Evolutionary conservation across 2,113 vertebrate genomes (phyloP).

Genomic region (Tychaedon coryphoeus): DNA sequence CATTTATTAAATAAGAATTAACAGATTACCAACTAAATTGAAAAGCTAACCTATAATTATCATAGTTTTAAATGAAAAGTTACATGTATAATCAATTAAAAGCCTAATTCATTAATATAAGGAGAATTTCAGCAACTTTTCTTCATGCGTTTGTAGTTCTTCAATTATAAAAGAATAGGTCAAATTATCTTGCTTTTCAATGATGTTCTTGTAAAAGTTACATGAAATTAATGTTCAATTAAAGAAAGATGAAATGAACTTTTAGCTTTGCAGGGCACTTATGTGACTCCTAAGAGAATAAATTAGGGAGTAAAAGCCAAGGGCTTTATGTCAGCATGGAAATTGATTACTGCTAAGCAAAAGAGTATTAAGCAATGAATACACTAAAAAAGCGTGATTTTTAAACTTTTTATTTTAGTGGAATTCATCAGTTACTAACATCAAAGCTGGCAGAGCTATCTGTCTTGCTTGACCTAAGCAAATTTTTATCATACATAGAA

Average conservation of each 20-base stretch:
- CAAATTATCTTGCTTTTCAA: conserved; percentile 31
- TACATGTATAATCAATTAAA: conserved; percentile 47
- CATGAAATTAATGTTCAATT: conserved; percentile 39
- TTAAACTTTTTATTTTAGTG: not conserved
- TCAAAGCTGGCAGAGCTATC: not conserved
- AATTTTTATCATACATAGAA: not conserved
- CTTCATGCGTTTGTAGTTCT: not conserved
- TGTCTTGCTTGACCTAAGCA: not conserved
- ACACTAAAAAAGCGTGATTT: not conserved
- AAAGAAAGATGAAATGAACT: conserved; percentile 24
- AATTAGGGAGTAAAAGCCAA: conserved; percentile 17
- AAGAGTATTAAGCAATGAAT: not conserved
- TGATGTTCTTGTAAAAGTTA: not conserved
- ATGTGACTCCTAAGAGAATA: not conserved
- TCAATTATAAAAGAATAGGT: conserved; percentile 14
- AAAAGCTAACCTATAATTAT: conserved; percentile 21
- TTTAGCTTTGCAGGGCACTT: not conserved
- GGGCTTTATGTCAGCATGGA: not conserved
- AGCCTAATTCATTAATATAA: conserved; percentile 25
- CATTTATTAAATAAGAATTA: conserved; percentile 56
- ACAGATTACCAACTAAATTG: conserved; percentile 34
- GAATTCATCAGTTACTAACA: not conserved
- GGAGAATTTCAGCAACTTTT: not conserved
- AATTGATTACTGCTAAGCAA: not conserved
- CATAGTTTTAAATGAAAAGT: conserved; percentile 27